Conservation (phyloP, 2,113 vertebrate species). For the Chaetops frenatus region DNA sequence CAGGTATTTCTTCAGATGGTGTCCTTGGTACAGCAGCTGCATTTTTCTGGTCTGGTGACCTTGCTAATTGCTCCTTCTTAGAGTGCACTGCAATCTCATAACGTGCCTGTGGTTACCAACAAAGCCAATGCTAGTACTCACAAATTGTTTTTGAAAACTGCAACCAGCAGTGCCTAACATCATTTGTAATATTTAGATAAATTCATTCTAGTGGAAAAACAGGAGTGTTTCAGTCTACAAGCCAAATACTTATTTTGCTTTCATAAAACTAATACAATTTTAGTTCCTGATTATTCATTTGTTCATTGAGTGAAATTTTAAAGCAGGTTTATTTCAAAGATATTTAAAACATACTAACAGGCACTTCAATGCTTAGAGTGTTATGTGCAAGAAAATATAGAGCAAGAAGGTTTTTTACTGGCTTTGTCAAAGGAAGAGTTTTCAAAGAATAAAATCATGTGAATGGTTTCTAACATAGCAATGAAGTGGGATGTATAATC, state of each 20-base stretch:
- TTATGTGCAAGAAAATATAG: neutral
- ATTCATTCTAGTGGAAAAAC: neutral
- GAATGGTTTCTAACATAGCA: neutral
- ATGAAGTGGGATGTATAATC: neutral
- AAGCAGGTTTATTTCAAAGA: neutral
- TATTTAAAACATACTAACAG: neutral
- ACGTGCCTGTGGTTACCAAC: neutral
- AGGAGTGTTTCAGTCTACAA: neutral
- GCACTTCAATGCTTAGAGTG: neutral
- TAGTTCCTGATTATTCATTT: neutral
- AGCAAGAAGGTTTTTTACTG: neutral
- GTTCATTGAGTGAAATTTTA: neutral
- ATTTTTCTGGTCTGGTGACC: neutral
- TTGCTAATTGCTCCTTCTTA: neutral
- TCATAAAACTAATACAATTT: neutral
- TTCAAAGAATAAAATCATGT: neutral
- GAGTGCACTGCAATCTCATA: neutral
- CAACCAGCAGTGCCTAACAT: constrained; percentile 41
- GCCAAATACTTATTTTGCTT: neutral
- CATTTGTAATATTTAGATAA: neutral
- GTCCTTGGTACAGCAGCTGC: neutral
- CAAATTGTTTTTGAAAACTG: constrained; percentile 12
- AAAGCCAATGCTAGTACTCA: neutral
- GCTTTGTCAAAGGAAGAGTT: neutral
- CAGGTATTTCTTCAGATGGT: constrained; percentile 28